Conservation (phyloP, 2,888 invertebrate species). For the Onchidella celtica region DNA sequence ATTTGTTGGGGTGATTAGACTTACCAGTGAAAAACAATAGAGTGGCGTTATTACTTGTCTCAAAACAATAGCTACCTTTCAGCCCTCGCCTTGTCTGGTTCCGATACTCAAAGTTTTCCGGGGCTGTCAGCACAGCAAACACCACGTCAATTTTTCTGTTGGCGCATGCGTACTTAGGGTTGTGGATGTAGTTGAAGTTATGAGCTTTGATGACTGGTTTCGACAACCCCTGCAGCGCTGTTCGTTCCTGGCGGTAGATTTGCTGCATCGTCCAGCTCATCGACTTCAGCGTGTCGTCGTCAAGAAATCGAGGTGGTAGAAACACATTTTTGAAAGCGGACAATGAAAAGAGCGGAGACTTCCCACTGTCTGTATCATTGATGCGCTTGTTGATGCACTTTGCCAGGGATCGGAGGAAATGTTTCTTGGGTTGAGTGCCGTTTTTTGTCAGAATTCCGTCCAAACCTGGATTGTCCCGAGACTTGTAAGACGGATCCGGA, state of each 20-base stretch:
- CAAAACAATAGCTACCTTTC: neutral
- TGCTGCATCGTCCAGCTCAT: constrained; percentile 18
- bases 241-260: neutral
- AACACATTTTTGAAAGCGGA: neutral
- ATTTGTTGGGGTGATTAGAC: constrained; percentile 1
- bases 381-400: neutral
- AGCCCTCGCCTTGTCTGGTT: neutral
- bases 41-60: neutral
- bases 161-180: constrained; percentile 1
- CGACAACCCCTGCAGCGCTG: neutral
- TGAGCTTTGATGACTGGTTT: constrained; percentile 14
- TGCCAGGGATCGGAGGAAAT: neutral
- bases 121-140: neutral
- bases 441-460: neutral
- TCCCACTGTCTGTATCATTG: neutral
- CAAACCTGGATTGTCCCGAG: neutral
- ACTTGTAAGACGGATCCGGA: neutral
- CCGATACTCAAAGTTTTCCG: constrained; percentile 15
- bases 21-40: constrained; percentile 28
- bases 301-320: neutral
- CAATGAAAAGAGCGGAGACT: neutral
- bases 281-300: neutral
- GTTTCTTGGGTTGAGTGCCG: neutral
- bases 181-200: constrained; percentile 26
- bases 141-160: constrained; percentile 13